Percentiles rank a stretch among this genome's conserved stretches.
phyloP scores from a whole-genome alignment of 2,113 vertebrate genomes.

The Centropus bengalensis region DNA sequence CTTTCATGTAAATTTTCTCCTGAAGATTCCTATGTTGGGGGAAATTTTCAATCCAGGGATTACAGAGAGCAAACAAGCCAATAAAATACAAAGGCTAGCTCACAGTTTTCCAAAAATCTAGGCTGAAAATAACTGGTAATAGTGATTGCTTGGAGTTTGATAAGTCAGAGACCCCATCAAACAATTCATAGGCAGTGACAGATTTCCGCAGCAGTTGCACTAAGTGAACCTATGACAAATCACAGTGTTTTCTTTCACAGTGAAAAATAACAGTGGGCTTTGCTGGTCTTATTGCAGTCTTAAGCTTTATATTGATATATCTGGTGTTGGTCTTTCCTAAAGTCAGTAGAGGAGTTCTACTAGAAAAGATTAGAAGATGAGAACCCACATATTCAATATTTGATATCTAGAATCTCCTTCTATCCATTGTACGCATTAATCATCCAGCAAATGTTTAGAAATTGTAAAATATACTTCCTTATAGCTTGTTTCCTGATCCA shows the following conservation, averaged over 20 bases:
- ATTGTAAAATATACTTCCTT: neutral
- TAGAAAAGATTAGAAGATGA: neutral
- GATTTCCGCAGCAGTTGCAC: neutral
- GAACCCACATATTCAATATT: neutral
- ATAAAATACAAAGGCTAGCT: neutral
- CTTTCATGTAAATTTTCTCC: neutral
- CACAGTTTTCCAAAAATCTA: neutral
- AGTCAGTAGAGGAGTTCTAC: neutral
- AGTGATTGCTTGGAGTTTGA: neutral
- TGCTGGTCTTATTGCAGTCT: neutral
- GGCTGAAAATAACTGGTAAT: neutral
- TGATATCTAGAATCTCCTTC: neutral
- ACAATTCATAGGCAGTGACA: neutral
- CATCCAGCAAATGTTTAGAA: neutral
- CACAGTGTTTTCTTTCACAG: neutral
- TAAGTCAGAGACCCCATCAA: neutral
- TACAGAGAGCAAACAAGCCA: neutral
- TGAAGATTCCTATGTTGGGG: neutral
- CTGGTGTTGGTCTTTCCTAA: neutral
- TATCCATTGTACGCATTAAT: neutral
- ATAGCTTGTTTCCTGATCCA: neutral
- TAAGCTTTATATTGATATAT: neutral
- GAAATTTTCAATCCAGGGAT: neutral
- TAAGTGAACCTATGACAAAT: neutral
- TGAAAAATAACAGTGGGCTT: neutral